phyloP scores from a whole-genome alignment of 2,888 invertebrate genomes.

The Dolichopus griseipennis region DNA sequence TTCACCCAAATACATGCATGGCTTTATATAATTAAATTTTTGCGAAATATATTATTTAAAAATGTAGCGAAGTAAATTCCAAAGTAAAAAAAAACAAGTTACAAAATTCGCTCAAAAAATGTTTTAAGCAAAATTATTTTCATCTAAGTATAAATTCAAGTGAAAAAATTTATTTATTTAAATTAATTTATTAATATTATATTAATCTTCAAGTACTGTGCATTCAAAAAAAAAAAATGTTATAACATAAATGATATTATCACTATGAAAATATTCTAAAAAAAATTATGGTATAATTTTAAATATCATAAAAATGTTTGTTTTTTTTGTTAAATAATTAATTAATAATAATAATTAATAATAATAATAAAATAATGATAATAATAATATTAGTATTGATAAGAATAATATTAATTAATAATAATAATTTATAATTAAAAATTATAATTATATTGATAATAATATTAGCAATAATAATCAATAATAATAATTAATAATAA shows the following conservation, averaged over 20 bases:
- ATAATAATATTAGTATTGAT: too few species aligned
- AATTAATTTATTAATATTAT: neutral
- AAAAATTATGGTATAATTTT: too few species aligned
- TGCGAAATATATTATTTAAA: neutral
- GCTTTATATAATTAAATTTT: neutral
- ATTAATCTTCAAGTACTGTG: constrained; percentile 2
- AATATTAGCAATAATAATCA: too few species aligned
- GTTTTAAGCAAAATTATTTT: neutral
- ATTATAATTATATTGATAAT: too few species aligned
- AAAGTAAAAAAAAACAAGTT: neutral
- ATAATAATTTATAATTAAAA: too few species aligned
- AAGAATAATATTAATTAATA: too few species aligned
- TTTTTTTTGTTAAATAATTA: too few species aligned
- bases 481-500: neutral
- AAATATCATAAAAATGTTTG: too few species aligned
- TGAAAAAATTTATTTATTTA: neutral
- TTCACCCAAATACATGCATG: neutral
- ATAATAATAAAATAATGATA: too few species aligned
- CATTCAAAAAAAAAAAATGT: neutral
- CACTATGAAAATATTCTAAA: too few species aligned
- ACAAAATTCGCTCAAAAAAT: constrained; percentile 5
- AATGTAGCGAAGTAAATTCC: neutral
- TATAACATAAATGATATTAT: too few species aligned
- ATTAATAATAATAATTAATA: too few species aligned
- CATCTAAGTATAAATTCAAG: neutral